Base-by-base conservation (phyloP, 2,888 invertebrate species). In the Raillietiella orientalis region DNA sequence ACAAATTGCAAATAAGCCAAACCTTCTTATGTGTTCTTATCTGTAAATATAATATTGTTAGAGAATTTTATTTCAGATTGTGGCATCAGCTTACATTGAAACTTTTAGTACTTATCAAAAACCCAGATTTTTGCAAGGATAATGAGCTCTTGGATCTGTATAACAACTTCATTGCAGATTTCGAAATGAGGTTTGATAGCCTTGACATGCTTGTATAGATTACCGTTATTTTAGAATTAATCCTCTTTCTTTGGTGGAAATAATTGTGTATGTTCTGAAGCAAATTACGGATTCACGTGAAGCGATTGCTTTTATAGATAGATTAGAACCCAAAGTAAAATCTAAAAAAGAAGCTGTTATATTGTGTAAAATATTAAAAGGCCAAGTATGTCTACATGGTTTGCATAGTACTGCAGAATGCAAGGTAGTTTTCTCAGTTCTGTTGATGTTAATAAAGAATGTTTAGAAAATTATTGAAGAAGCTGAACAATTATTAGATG, bases 61-160 rank as follows among this genome's bases (percentile, higher is more conserved):
- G n/a, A n/a, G n/a, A n/a, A n/a, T n/a, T n/a, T 30, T 36, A 41
- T 55, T 54, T 29, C 50, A 72, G 84, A 51, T 56, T 90, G 51
- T 90, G 87, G 87, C 87, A 90, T 53, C 87, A 90, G 47, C 47
- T 90, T 34, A 87, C 90, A 2, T 50, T 84, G 27, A 70, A 71
- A 50, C 44, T 90, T 28, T 54, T 61, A 29, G 55, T 56, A 26
- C 66, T 87, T 40, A 69, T 87, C 20, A 66, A 67, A 36, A 59
- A 66, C 39, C 66, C 74, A 2, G 46, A 59, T 1, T 52, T 82
- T 31, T 66, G 71, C 38, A 70, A 70, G 41, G 59, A 64, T 35
- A 6, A 22, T n/a, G 11, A 12, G 22, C 49, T 77, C 13, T 56
- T 79, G 28, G 66, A 71, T 38, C 52, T 96, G 12, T 93, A 96